A percentile compares a stretch with the other conserved stretches of the same genome.
Conservation (phyloP, 2,797 vertebrate species). For the Sebastes trivittatus region DNA sequence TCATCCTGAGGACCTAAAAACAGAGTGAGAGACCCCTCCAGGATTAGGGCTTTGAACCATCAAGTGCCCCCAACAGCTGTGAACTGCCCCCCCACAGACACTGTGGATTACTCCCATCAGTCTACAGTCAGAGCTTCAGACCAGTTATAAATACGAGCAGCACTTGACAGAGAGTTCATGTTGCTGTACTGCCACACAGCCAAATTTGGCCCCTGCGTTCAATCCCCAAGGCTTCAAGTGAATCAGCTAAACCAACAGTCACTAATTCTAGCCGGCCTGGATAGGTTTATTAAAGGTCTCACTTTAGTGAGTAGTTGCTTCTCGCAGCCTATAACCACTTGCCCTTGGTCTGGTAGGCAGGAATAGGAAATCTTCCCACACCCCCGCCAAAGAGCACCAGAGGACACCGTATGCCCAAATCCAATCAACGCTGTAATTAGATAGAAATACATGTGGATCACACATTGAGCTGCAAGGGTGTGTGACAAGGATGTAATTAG, state of each 20-base stretch:
- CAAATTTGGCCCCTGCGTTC: slow-evolving; percentile 76
- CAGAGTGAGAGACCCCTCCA: slow-evolving; percentile 47
- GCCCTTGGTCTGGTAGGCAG: slow-evolving; percentile 52
- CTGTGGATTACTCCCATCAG: slow-evolving; percentile 60
- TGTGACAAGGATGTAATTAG: slow-evolving; percentile 57
- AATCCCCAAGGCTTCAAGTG: slow-evolving; percentile 59
- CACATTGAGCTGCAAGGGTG: slow-evolving; percentile 45
- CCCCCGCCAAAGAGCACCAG: background rate
- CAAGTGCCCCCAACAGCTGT: slow-evolving; percentile 78
- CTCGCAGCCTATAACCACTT: slow-evolving; percentile 59
- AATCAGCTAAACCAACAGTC: slow-evolving; percentile 81
- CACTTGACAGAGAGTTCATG: slow-evolving; percentile 64
- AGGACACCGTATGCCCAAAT: slow-evolving; percentile 39
- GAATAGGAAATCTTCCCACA: slow-evolving; percentile 66
- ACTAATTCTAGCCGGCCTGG: slow-evolving; percentile 66
- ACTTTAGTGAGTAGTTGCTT: slow-evolving; percentile 48
- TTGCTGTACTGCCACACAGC: slow-evolving; percentile 61
- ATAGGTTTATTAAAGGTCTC: slow-evolving; percentile 75
- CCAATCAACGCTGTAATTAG: slow-evolving; percentile 65
- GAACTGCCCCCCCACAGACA: slow-evolving; percentile 43
- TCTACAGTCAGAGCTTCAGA: slow-evolving; percentile 32
- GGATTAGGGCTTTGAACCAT: slow-evolving; percentile 67
- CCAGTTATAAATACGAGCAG: slow-evolving; percentile 74
- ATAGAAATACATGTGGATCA: slow-evolving; percentile 54
- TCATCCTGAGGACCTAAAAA: slow-evolving; percentile 60